A percentile compares a stretch with the other conserved stretches of the same genome.
phyloP scores from a whole-genome alignment of 2,888 invertebrate species.

The Ischnura elegans region DNA sequence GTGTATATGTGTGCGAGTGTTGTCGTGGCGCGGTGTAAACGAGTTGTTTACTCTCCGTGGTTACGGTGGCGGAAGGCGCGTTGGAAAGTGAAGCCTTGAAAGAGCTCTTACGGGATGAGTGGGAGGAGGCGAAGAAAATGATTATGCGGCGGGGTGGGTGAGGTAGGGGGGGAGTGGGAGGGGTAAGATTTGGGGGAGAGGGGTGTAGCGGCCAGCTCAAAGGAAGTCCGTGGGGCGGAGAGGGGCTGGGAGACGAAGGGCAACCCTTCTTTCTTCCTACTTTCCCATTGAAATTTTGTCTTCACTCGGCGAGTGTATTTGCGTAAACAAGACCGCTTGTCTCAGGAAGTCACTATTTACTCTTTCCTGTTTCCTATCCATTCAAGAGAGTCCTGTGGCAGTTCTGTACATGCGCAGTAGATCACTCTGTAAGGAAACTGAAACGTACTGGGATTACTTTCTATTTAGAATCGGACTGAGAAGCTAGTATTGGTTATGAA shows the following conservation, averaged over 20 bases:
- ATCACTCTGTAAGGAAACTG: too few species aligned
- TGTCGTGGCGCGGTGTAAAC: neutral
- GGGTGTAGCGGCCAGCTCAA: too few species aligned
- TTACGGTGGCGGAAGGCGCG: neutral
- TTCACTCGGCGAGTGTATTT: too few species aligned
- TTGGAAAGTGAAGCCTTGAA: neutral
- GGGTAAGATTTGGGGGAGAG: neutral
- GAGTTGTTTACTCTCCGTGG: neutral
- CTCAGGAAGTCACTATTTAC: too few species aligned
- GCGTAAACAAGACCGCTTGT: too few species aligned
- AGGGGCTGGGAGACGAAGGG: neutral
- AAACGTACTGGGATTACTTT: too few species aligned
- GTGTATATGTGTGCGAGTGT: neutral
- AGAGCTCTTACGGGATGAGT: neutral
- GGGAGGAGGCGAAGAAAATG: too few species aligned
- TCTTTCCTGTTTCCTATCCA: too few species aligned
- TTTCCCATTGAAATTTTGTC: neutral
- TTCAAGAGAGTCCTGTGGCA: too few species aligned
- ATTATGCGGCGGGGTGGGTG: neutral
- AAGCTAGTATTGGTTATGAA: too few species aligned
- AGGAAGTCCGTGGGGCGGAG: neutral
- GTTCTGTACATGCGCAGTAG: too few species aligned
- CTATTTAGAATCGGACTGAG: too few species aligned
- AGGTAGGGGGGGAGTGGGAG: neutral
- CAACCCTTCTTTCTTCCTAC: neutral